Conservation (phyloP, 2,888 invertebrate genomes). For the Byasa hedistus region DNA sequence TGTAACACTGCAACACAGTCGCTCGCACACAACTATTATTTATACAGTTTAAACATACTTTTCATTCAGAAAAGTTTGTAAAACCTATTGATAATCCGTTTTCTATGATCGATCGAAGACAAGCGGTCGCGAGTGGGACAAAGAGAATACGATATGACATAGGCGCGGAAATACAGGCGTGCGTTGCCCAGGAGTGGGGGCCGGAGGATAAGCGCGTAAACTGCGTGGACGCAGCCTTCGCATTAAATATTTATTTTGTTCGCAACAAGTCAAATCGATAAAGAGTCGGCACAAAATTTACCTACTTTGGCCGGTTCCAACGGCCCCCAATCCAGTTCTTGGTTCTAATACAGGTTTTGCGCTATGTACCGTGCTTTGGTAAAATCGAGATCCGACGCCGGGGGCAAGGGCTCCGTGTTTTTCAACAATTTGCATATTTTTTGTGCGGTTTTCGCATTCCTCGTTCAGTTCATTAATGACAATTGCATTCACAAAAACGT, state of each 20-base stretch:
- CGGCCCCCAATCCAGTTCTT: constrained; percentile 32
- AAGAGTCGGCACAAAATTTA: constrained; percentile 15
- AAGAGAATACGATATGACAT: constrained; percentile 57
- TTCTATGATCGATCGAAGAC: constrained; percentile 57
- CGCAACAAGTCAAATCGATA: constrained; percentile 34
- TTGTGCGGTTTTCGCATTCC: background rate
- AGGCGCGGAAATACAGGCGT: constrained; percentile 50
- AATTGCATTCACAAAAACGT: background rate
- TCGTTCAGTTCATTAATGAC: background rate
- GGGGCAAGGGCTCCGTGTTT: constrained; percentile 8
- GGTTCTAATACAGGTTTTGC: constrained; percentile 33
- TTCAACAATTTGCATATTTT: constrained; percentile 25
- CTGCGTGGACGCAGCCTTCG: constrained; percentile 59
- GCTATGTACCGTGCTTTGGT: constrained; percentile 13
- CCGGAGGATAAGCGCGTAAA: constrained; percentile 61
- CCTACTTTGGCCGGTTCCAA: constrained; percentile 21
- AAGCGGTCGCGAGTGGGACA: constrained; percentile 60
- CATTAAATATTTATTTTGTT: constrained; percentile 39
- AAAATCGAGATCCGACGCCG: constrained; percentile 14
- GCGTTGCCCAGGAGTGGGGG: constrained; percentile 60
- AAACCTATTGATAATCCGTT: constrained; percentile 58
- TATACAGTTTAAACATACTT: constrained; percentile 54
- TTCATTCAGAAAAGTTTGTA: constrained; percentile 73
- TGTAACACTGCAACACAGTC: constrained; percentile 29
- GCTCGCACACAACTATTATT: constrained; percentile 21